phyloP scores from a whole-genome alignment of 2,888 invertebrate species.

The Sinotaia quadrata region DNA sequence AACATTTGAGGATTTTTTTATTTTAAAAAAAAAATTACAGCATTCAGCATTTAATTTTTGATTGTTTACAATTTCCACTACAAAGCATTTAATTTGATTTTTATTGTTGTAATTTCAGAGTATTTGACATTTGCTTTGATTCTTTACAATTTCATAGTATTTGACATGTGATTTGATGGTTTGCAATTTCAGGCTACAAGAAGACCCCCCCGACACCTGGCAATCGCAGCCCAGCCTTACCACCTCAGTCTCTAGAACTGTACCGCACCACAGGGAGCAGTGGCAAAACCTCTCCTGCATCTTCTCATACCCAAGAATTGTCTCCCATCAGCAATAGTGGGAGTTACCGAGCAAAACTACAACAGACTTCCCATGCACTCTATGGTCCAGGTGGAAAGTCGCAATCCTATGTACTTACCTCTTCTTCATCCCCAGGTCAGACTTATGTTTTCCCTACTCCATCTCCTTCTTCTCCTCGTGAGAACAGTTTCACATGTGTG shows the following conservation, averaged over 20 bases:
- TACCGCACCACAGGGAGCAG: conserved; percentile 29
- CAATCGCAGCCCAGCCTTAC: conserved; percentile 51
- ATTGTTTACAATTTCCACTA: too few relatives aligned
- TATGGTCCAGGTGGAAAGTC: conserved; percentile 15
- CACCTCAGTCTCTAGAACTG: conserved; percentile 41
- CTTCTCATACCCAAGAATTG: conserved; percentile 28
- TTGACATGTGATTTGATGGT: background rate
- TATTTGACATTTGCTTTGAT: too few relatives aligned
- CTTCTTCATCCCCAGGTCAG: conserved; percentile 23
- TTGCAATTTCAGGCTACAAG: conserved; percentile 36
- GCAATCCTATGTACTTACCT: conserved; percentile 14
- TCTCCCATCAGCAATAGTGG: conserved; percentile 55
- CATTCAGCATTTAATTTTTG: too few relatives aligned
- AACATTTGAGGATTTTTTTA: too few relatives aligned
- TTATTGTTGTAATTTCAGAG: conserved; percentile 4
- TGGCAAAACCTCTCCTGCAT: conserved; percentile 20
- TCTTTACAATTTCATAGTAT: too few relatives aligned
- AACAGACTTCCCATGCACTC: conserved; percentile 27
- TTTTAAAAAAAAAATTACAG: too few relatives aligned
- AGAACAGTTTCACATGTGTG: conserved; percentile 37
- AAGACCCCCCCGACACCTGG: conserved; percentile 40
- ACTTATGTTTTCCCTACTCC: conserved; percentile 16
- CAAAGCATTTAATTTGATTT: background rate
- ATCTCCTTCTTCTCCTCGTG: conserved; percentile 18
- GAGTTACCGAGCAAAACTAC: conserved; percentile 51